Evolutionary conservation across 1,140 invertebrate genomes (phyloP), one percentile per base, ranked within the genome.

Genomic region (Idris sp.): DNA sequence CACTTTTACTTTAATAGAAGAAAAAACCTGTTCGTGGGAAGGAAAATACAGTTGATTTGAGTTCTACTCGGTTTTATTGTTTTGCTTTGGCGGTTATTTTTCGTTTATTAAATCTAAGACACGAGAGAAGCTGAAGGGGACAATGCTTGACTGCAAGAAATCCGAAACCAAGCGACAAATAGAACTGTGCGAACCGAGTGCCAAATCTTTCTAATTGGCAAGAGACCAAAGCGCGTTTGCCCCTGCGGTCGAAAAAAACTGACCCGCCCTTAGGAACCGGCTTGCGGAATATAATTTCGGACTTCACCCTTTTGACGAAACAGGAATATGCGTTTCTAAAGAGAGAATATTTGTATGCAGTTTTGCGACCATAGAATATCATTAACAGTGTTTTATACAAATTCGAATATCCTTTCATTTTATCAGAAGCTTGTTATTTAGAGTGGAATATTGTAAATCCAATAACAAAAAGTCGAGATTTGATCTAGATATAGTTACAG

Each of bases 201-300:
- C 49, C 62, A 65, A 54, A 65, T 65, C 62, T 54, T 65, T 56
- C 41, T 65, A 65, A 65, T 65, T 65, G 62, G 62, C 62, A 40
- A 10, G 13, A 38, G 11, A 6, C 62, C 62, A 65, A 65, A 65
- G 62, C 35, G 25, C 31, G 28, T 31, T 54, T 48, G 46, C 49
- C 49, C 61, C 48, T 25, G 38, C 25, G 38, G 36, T 43, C 26
- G 26, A 22, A 62, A 51, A 44, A 53, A 64, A 62, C 59, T 51
- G 59, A 51, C 59, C 46, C 59, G 46, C 59, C 59, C 59, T 64
- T 51, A 33, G 46, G 38, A 28, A 14, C 13, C 0, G n/a, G 25
- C 25, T 41, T 10, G 31, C 1, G 14, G 11, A 56, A 36, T 30
- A 11, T 7, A 14, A 30, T 36, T 46, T 46, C 26, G 46, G 59